Evolutionary conservation across 2,797 vertebrate genomes (phyloP), one percentile per base, ranked within the genome.

Genomic region (Poeciliopsis gracilis): DNA sequence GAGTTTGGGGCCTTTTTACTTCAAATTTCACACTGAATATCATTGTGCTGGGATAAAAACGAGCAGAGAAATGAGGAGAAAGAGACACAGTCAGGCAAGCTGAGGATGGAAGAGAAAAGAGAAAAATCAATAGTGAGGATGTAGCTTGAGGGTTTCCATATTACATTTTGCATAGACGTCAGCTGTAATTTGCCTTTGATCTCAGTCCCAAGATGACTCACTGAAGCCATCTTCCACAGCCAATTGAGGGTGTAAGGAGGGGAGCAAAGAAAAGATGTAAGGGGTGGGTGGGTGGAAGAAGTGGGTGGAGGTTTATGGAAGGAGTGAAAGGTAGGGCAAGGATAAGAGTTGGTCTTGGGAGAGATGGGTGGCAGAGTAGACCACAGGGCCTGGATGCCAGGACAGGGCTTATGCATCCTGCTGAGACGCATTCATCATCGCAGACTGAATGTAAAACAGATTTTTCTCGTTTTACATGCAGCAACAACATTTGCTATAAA

Each of bases 81-180:
- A 90, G 77, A 83, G 88, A 88, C 69, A 33, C 82, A 88, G 84
- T 71, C 88, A 90, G 89, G 41, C 25, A 78, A 83, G 82, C 83
- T 79, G 88, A 84, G 79, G 86, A 89, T 90, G 84, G 85, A 79
- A 88, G 90, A 86, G 84, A 82, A 91, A 85, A 88, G 85, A 91
- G 86, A 88, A 92, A 92, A 95, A 95, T 95, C 94, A 94, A 95
- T 95, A 95, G 90, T 84, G 92, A 93, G 92, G 93, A 93, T 90
- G 93, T 95, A 89, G 94, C 95, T 95, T 90, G 94, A 93, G 94
- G 94, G 92, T 94, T 94, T 94, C 93, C 94, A 95, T 94, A 95
- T 96, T 95, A 94, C 93, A 95, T 95, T 96, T 94, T 95, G 95
- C 95, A 96, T 95, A 95, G 95, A 96, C 93, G 93, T 96, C 92